Base-by-base conservation (phyloP, 2,888 invertebrate species). In the Resseliella maxima region DNA sequence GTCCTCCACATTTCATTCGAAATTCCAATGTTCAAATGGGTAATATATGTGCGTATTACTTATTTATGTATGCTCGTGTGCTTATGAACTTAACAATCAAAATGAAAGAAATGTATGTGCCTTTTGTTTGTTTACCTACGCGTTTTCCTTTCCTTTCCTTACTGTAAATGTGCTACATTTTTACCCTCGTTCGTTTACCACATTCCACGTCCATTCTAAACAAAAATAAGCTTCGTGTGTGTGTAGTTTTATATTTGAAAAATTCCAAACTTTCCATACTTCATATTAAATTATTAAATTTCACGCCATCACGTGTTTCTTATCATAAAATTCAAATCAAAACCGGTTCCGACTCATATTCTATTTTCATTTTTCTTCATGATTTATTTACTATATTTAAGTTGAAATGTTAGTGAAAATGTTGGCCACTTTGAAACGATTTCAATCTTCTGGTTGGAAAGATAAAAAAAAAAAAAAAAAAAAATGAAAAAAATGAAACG, bases 291-390 rank as follows among this genome's bases (percentile, higher is more conserved):
- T 81, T 81, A 36, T 81, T 36, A 81, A 31, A 81, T 36, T 31
- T 81, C 81, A 81, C 36, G 81, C 81, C 36, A 81, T 81, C 81
- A 81, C 81, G 81, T 81, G 81, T 81, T 81, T 81, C 81, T 36
- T 81, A 81, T 81, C 81, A 35, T 64, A 3, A 64, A 64, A 35
- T 18, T n/a, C 10, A 64, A 64, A 64, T 64, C 31, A 81, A 59
- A 59, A n/a, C n/a, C n/a, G 24, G 24, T 24, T 24, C n/a, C 59
- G 59, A 59, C 59, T 59, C 59, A 59, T 18, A 50, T 50, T 50
- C 50, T 50, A 50, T 50, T 50, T 50, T 50, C 50, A 8, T 50
- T 10, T 50, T 50, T 50, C 46, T 50, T 50, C 18, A 50, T 18
- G 18, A 50, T 50, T 50, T 50, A 8, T 50, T 15, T 50, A 18